phyloP scores from a whole-genome alignment of 2,888 invertebrate genomes.

The Xylota sylvarum region DNA sequence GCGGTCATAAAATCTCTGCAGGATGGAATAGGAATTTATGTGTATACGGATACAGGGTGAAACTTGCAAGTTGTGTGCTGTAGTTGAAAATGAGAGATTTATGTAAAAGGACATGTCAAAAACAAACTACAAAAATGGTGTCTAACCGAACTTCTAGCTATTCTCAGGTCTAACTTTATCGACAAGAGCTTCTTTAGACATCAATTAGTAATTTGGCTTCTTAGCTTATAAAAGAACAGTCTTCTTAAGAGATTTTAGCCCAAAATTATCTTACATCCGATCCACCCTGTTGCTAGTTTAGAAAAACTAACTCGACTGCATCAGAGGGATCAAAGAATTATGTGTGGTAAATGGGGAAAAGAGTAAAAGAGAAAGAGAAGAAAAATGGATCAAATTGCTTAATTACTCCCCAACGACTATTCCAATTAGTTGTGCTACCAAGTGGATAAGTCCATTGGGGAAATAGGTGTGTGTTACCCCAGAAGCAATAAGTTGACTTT shows the following conservation, averaged over 20 bases:
- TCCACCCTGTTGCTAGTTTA: not conserved
- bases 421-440: conserved; percentile 47
- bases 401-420: conserved; percentile 55
- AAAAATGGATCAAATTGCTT: conserved; percentile 54
- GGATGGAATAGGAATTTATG: not conserved
- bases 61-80: not conserved
- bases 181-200: no score
- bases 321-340: conserved; percentile 20
- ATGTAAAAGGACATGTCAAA: no score
- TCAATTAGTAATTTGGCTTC: no score
- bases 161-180: no score
- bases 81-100: not conserved
- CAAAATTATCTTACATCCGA: not conserved
- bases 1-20: conserved; percentile 34
- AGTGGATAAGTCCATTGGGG: conserved; percentile 26
- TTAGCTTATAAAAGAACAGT: not conserved
- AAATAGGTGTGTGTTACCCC: not conserved
- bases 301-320: not conserved
- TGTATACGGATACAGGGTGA: not conserved
- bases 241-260: no score
- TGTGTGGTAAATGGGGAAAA: not conserved
- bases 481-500: not conserved
- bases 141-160: no score
- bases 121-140: no score
- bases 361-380: not conserved